These are phyloP conservation scores for Anas georgica DNA, from an alignment of 2,797 vertebrate species.

Conservation along the genomic window DNA sequence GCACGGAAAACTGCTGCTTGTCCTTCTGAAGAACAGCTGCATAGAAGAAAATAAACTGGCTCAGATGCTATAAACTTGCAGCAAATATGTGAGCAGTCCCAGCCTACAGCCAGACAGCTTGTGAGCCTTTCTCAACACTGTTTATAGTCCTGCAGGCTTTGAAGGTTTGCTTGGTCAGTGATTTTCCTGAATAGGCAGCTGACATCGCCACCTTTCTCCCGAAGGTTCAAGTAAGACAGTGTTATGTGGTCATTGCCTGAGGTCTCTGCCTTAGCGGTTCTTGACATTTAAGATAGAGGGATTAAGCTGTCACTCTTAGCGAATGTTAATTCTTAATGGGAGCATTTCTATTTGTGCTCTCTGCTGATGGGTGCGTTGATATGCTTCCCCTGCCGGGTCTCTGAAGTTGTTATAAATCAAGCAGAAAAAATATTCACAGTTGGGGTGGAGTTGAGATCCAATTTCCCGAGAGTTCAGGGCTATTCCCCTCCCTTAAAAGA, in stretches of 20 bases:
- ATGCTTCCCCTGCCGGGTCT: neutral
- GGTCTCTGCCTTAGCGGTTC: neutral
- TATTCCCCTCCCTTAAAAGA: neutral
- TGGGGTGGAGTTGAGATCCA: neutral
- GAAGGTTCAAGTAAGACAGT: neutral
- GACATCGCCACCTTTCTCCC: constrained; percentile 19
- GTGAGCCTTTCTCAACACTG: neutral
- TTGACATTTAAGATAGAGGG: constrained; percentile 40
- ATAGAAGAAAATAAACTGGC: neutral
- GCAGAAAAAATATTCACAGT: neutral
- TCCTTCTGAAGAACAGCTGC: constrained; percentile 1
- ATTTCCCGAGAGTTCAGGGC: neutral
- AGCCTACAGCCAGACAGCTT: neutral
- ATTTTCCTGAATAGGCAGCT: constrained; percentile 3
- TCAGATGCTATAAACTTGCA: neutral
- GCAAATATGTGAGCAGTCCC: neutral
- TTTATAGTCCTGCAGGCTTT: constrained; percentile 32
- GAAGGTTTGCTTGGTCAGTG: neutral
- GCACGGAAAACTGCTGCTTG: neutral
- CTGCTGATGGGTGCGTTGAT: constrained; percentile 10
- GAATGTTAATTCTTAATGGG: neutral
- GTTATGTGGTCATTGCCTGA: neutral
- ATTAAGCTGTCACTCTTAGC: constrained; percentile 25
- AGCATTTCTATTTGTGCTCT: constrained; percentile 2
- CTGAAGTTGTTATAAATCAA: neutral